A percentile compares a stretch with the other conserved stretches of the same genome.
These are phyloP conservation scores for Melanotus villosus DNA, from an alignment of 2,888 invertebrate species.

Conservation along the genomic window DNA sequence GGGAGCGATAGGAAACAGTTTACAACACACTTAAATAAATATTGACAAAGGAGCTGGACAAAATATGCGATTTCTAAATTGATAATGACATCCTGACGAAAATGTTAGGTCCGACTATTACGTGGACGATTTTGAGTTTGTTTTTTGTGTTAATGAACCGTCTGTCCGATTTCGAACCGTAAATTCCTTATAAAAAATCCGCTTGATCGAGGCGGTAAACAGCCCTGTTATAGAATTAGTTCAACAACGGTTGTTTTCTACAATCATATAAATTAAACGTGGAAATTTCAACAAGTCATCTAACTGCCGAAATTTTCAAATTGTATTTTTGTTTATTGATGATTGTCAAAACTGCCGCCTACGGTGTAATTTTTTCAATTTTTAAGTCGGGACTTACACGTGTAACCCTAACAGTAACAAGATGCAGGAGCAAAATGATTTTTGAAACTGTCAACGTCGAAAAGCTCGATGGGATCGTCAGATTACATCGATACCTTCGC, in stretches of 20 bases:
- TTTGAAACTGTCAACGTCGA: conserved; percentile 40
- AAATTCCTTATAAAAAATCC: conserved; percentile 35
- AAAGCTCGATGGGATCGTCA: conserved; percentile 51
- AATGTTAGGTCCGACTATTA: conserved; percentile 41
- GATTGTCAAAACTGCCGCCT: conserved; percentile 7
- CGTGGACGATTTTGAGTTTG: conserved; percentile 38
- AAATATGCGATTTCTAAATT: conserved; percentile 47
- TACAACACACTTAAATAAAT: conserved; percentile 53
- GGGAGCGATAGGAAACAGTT: conserved; percentile 51
- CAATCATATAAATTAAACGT: conserved; percentile 41
- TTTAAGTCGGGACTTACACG: conserved; percentile 39
- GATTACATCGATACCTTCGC: conserved; percentile 51
- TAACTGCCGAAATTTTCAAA: conserved; percentile 24
- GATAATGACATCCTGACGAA: conserved; percentile 45
- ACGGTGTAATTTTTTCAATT: conserved; percentile 22
- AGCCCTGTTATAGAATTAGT: conserved; percentile 38
- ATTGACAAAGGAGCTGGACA: conserved; percentile 51
- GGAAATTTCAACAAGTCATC: conserved; percentile 38
- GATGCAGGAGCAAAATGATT: conserved; percentile 43
- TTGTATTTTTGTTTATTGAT: conserved; percentile 28
- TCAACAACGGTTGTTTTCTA: conserved; percentile 38
- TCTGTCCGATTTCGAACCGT: conserved; percentile 9
- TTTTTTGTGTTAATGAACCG: conserved; percentile 43
- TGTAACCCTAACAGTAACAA: conserved; percentile 43
- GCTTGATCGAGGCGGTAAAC: conserved; percentile 25